Conservation (phyloP, 2,113 vertebrate genomes). For the Fregata magnificens region DNA sequence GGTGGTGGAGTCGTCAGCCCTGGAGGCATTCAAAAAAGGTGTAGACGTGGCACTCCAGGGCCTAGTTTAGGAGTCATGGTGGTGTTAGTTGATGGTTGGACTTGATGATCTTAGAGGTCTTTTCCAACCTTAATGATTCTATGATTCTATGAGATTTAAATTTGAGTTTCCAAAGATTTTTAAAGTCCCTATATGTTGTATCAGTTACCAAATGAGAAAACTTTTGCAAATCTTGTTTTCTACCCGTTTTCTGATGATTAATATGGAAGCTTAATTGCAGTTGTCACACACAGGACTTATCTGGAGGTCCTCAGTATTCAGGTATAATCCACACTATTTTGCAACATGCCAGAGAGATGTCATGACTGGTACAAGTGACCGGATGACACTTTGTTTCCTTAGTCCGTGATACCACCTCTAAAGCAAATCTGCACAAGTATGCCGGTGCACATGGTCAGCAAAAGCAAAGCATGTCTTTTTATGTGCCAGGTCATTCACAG, state of each 20-base stretch:
- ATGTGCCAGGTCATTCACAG: background rate
- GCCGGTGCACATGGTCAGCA: background rate
- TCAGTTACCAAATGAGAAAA: background rate
- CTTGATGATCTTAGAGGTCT: too few relatives aligned
- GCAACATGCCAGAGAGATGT: background rate
- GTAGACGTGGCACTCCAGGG: too few relatives aligned
- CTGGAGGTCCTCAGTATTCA: background rate
- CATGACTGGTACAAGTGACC: background rate
- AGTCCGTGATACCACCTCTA: background rate
- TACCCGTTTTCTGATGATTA: background rate
- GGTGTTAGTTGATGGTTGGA: too few relatives aligned
- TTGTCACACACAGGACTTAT: background rate
- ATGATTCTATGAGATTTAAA: background rate
- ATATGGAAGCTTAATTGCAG: background rate
- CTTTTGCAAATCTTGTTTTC: background rate
- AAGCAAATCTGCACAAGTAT: background rate
- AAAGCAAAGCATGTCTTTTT: background rate
- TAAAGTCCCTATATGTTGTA: background rate
- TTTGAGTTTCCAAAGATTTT: background rate
- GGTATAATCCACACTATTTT: background rate
- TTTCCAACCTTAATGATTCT: too few relatives aligned
- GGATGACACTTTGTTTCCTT: background rate
- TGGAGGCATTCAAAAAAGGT: too few relatives aligned
- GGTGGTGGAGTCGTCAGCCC: too few relatives aligned
- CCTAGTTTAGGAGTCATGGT: too few relatives aligned